A percentile compares a stretch with the other conserved stretches of the same genome.
phyloP scores from a whole-genome alignment of 1,140 invertebrate genomes.

The Globodera ellingtonae region DNA sequence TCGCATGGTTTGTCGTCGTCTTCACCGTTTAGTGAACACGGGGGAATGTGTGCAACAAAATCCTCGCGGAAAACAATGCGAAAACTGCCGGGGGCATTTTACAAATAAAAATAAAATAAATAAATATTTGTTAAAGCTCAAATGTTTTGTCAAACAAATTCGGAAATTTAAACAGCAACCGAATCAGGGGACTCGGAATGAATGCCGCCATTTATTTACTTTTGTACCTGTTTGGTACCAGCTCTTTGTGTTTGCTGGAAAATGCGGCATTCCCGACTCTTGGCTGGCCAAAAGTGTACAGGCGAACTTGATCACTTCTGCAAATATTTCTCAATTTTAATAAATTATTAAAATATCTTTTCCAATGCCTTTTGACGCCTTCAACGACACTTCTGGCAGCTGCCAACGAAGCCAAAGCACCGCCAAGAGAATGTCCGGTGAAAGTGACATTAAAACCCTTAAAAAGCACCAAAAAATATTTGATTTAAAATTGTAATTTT shows the following conservation, averaged over 20 bases:
- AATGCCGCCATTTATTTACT: background rate
- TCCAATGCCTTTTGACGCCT: background rate
- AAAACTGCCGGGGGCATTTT: constrained; percentile 31
- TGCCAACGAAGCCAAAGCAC: constrained; percentile 48
- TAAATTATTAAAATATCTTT: background rate
- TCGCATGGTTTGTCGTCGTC: constrained; percentile 44
- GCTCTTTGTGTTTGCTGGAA: constrained; percentile 39
- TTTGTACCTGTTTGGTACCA: constrained; percentile 48
- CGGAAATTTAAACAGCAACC: no score
- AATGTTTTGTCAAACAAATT: no score
- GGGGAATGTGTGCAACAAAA: constrained; percentile 48
- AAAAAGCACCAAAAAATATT: background rate
- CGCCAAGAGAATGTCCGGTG: constrained; percentile 53
- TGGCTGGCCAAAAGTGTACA: constrained; percentile 51
- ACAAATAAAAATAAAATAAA: background rate
- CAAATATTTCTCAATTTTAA: background rate
- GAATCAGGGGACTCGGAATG: no score
- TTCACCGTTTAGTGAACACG: constrained; percentile 27
- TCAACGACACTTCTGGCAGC: constrained; percentile 45
- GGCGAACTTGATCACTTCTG: constrained; percentile 30
- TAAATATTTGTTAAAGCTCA: background rate
- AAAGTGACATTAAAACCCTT: constrained; percentile 44
- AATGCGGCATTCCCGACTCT: constrained; percentile 43
- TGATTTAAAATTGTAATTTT: no score
- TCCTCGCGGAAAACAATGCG: constrained; percentile 47